Conservation (phyloP, 2,888 invertebrate species). For the Eupithecia centaureata region DNA sequence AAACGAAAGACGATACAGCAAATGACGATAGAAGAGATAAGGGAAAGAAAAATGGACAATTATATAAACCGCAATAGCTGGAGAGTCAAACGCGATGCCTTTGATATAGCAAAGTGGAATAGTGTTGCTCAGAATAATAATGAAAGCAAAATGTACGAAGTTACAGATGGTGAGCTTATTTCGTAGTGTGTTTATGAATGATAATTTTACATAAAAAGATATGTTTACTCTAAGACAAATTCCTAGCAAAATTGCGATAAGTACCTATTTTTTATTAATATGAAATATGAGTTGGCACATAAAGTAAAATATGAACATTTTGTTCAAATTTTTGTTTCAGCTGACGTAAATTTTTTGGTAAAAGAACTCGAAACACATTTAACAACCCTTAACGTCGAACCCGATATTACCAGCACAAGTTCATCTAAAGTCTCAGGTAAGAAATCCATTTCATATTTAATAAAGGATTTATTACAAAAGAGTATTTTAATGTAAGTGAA, state of each 20-base stretch:
- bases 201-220: too few relatives aligned
- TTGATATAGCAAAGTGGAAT: neutral
- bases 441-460: neutral
- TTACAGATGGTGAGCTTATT: constrained; percentile 1
- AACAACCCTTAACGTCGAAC: neutral
- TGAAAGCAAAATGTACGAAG: neutral
- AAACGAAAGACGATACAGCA: neutral
- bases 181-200: too few relatives aligned
- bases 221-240: too few relatives aligned
- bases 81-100: neutral
- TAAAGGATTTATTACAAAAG: neutral
- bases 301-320: neutral
- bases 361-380: neutral
- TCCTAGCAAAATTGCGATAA: neutral
- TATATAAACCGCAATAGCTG: constrained; percentile 6
- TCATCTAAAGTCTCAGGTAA: neutral
- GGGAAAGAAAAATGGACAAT: neutral
- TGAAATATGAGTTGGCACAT: too few relatives aligned
- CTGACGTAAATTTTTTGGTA: neutral
- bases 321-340: neutral
- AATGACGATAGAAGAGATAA: constrained; percentile 2
- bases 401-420: neutral
- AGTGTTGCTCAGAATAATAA: neutral
- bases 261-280: too few relatives aligned
- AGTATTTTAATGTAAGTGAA: neutral